Evolutionary conservation across 92 coral and sea anemone genomes (phyloP).

Genomic region (Hydrozoanthus gracilis): DNA sequence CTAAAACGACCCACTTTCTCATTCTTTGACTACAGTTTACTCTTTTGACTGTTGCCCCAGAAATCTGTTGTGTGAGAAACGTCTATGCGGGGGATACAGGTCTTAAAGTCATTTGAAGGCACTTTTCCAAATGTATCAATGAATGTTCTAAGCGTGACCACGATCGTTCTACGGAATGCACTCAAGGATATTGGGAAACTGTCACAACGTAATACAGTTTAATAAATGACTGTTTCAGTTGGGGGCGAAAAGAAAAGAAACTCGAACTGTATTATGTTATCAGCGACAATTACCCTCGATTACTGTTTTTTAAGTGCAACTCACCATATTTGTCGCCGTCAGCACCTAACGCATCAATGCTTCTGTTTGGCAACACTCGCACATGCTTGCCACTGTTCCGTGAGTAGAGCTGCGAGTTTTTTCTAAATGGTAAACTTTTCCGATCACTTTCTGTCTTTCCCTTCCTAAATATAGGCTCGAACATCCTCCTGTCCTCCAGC

Average conservation of each 20-base stretch:
- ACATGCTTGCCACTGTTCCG: slow-evolving; percentile 90
- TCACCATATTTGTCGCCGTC: slow-evolving; percentile 91
- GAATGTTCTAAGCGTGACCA: slow-evolving; percentile 1
- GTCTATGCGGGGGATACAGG: background rate
- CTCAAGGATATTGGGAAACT: slow-evolving; percentile 4
- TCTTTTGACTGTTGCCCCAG: background rate
- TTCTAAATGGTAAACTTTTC: slow-evolving; percentile 74
- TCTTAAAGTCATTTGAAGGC: background rate
- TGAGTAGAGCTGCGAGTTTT: slow-evolving; percentile 93
- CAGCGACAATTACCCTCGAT: background rate
- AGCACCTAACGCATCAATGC: slow-evolving; percentile 84
- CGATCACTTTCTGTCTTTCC: slow-evolving; percentile 56
- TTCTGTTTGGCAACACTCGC: slow-evolving; percentile 73
- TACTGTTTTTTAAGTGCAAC: slow-evolving; percentile 9
- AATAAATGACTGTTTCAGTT: slow-evolving; percentile 1
- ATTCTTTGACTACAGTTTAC: background rate
- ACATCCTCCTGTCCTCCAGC: slow-evolving; percentile 48
- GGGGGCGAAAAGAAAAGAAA: background rate
- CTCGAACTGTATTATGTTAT: background rate
- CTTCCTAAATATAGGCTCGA: slow-evolving; percentile 52
- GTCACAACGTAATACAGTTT: background rate
- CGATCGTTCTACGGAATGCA: background rate
- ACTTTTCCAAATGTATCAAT: background rate
- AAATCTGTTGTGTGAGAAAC: background rate
- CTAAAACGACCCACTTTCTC: background rate